Evolutionary conservation across 2,888 invertebrate genomes (phyloP), one percentile per base, ranked within the genome.

Genomic region (Dendrolimus houi): DNA sequence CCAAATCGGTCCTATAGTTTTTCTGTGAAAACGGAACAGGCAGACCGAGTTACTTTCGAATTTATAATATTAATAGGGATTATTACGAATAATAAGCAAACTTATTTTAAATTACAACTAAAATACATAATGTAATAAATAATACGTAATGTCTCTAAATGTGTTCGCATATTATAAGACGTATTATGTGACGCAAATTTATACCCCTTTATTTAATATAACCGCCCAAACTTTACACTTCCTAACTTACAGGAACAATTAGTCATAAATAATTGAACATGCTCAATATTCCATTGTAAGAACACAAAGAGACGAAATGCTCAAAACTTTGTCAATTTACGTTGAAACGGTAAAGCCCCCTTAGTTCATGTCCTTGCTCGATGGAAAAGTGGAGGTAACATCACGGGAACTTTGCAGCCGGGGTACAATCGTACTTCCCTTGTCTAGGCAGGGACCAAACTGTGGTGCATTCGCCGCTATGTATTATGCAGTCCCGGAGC

Each of bases 391-490:
- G 78, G 79, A 82, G 74, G 83, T 78, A 81, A 79, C 83, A 80
- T 85, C 79, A 77, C 80, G 81, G 76, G 83, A 86, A 89, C 83
- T 89, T 88, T 83, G 76, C 77, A 75, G 74, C 77, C 70, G 71
- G 66, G 66, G 71, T 71, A 79, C 77, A 85, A 75, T 84, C 77
- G 82, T 86, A 85, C 88, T 87, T 89, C 85, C 86, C 83, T 84
- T 85, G 87, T 88, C 87, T 87, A 83, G 86, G 81, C 83, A 84
- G 81, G 87, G 88, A 89, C 89, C 87, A 87, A 87, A 87, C 84
- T 88, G 87, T 70, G 84, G 86, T 86, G 87, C 90, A 89, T 87
- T 87, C 87, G 74, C 81, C 75, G 83, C 83, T 79, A 89, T 90
- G 87, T 88, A 87, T 90, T 89, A 90, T 90, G 90, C 90, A 90